phyloP scores from a whole-genome alignment of 2,888 invertebrate species.

The Unio pictorum region DNA sequence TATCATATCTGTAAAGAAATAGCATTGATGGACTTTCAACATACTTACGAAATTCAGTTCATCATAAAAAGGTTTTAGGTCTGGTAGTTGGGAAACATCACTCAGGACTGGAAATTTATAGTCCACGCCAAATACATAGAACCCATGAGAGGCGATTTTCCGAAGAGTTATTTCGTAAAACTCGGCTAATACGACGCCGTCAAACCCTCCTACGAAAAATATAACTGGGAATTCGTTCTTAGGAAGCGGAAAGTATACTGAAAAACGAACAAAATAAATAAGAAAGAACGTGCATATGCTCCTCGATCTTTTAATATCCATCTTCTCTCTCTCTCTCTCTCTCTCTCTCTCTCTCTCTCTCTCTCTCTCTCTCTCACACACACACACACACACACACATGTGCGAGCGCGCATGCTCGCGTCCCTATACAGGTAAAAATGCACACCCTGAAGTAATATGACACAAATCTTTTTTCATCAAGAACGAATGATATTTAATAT shows the following conservation, averaged over 20 bases:
- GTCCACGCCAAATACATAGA: conserved; percentile 48
- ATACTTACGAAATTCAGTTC: conserved; percentile 29
- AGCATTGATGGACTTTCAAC: not conserved
- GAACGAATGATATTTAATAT: too few species aligned
- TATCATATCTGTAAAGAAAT: too few species aligned
- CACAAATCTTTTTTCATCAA: too few species aligned
- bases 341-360: too few species aligned
- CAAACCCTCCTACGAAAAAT: conserved; percentile 39
- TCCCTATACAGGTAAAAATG: too few species aligned
- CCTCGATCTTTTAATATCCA: too few species aligned
- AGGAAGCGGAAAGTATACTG: conserved; percentile 32
- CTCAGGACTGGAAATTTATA: conserved; percentile 25
- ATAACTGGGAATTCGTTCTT: conserved; percentile 32
- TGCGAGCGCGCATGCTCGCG: too few species aligned
- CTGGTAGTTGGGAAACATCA: conserved; percentile 10
- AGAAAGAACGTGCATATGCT: too few species aligned
- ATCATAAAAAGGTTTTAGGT: conserved; percentile 25
- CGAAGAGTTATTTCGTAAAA: conserved; percentile 37
- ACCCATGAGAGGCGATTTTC: conserved; percentile 45
- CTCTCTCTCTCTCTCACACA: too few species aligned
- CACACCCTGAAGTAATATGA: too few species aligned
- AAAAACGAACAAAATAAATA: conserved; percentile 1
- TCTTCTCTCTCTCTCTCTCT: too few species aligned
- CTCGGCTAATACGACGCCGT: conserved; percentile 31
- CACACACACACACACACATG: too few species aligned